phyloP scores from a whole-genome alignment of 2,113 vertebrate genomes.

The Phyllopteryx taeniolatus region DNA sequence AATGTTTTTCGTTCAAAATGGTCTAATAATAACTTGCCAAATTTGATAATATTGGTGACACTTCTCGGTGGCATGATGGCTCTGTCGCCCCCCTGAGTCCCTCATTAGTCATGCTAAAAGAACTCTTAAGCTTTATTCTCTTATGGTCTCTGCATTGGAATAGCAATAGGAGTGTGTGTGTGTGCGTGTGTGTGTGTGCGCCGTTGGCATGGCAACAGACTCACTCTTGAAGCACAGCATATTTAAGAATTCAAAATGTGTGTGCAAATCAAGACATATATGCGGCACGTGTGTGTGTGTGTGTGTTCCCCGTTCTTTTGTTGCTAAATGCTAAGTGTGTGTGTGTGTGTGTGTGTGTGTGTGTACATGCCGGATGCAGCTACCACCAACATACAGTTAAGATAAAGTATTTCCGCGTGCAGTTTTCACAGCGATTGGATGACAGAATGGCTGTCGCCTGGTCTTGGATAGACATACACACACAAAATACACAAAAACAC shows the following conservation, averaged over 20 bases:
- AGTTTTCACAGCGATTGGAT: conserved; percentile 46
- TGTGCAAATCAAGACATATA: conserved; percentile 43
- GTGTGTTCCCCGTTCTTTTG: conserved; percentile 12
- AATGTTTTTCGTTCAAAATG: not conserved
- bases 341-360: not conserved
- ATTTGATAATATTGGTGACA: not conserved
- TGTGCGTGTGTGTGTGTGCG: not conserved
- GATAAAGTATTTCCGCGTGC: conserved; percentile 14
- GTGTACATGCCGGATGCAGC: conserved; percentile 18
- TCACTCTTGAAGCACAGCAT: conserved; percentile 62
- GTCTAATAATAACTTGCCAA: not conserved
- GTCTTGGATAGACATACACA: conserved; percentile 13
- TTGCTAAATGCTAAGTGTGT: conserved; percentile 18
- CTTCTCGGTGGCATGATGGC: not conserved
- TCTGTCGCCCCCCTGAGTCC: not conserved
- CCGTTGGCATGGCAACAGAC: conserved; percentile 69
- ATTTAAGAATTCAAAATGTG: conserved; percentile 55
- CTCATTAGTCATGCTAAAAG: conserved; percentile 15
- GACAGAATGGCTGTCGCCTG: conserved; percentile 18
- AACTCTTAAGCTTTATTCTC: conserved; percentile 52
- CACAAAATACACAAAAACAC: not conserved
- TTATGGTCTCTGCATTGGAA: conserved; percentile 69
- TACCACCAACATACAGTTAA: conserved; percentile 48
- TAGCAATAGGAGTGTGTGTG: conserved; percentile 27
- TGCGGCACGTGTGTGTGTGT: conserved; percentile 32